phyloP scores from a whole-genome alignment of 2,797 vertebrate species.

The Hafferia zeledoni region DNA sequence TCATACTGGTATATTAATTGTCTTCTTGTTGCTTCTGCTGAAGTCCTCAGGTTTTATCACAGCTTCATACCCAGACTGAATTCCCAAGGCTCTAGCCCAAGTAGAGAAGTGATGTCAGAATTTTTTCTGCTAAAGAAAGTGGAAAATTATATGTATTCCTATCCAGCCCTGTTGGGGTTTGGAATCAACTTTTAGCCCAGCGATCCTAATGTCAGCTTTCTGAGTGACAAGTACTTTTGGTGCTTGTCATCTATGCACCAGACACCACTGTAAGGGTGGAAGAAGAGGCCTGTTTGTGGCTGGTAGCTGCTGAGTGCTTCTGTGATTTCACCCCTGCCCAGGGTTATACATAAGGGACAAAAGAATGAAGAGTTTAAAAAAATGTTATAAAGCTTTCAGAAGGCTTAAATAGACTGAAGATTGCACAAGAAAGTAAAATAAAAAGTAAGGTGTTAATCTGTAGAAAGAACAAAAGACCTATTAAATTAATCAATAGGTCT shows the following conservation, averaged over 20 bases:
- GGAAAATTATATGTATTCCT: background rate
- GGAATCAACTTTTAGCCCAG: background rate
- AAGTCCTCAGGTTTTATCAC: background rate
- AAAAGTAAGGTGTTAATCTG: background rate
- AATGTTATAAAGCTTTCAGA: background rate
- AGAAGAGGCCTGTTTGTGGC: background rate
- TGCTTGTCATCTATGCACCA: constrained; percentile 5
- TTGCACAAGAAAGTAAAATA: background rate
- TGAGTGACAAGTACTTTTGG: constrained; percentile 40
- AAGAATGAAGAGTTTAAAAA: constrained; percentile 19
- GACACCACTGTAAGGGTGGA: background rate
- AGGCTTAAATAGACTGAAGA: background rate
- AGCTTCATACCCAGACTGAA: background rate
- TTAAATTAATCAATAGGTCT: constrained; percentile 55
- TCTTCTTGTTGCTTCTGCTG: background rate
- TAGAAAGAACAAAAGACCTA: constrained; percentile 8
- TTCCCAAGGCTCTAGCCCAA: background rate
- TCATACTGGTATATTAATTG: background rate
- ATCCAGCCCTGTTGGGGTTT: background rate
- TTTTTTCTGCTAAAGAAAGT: background rate
- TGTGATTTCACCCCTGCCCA: constrained; percentile 11
- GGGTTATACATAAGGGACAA: background rate
- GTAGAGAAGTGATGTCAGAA: background rate
- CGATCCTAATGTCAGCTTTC: background rate
- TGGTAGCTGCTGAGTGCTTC: background rate